Conservation (phyloP, 2,113 vertebrate genomes). For the Puffinus mauretanicus region DNA sequence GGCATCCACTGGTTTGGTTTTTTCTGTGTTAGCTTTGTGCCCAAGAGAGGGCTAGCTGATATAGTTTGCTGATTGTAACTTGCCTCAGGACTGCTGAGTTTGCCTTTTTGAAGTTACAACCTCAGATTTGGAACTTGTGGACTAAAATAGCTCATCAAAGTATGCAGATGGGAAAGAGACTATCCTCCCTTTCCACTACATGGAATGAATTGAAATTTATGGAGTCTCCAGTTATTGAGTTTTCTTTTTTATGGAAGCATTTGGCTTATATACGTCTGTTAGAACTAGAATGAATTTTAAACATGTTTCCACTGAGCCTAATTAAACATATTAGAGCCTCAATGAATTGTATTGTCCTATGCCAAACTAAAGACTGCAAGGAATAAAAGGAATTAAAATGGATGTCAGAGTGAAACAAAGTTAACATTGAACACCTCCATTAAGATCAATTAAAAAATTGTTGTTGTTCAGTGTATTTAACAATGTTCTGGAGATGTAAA, state of each 20-base stretch:
- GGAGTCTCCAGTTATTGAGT: background rate
- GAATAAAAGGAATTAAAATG: conserved; percentile 20
- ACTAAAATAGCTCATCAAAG: conserved; percentile 12
- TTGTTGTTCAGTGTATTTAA: conserved; percentile 16
- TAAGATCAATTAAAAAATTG: conserved; percentile 19
- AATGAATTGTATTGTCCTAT: background rate
- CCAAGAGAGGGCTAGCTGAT: background rate
- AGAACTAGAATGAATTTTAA: conserved; percentile 36
- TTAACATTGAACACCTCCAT: background rate
- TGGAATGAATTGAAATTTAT: background rate
- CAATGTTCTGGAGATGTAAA: background rate
- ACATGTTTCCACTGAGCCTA: conserved; percentile 22
- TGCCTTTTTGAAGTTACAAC: background rate
- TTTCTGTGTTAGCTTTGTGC: background rate
- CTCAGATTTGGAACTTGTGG: background rate
- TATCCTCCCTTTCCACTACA: background rate
- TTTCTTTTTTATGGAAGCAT: conserved; percentile 24
- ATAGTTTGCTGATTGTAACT: background rate
- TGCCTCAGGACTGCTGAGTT: background rate
- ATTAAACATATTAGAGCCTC: conserved; percentile 31
- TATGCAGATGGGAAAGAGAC: conserved; percentile 6
- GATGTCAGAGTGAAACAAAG: background rate
- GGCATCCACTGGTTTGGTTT: background rate
- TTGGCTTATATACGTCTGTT: background rate
- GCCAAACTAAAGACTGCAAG: background rate